Percentiles rank a stretch among this genome's conserved stretches.
Conservation (phyloP, 2,888 invertebrate genomes). For the Tanypteryx hageni region DNA sequence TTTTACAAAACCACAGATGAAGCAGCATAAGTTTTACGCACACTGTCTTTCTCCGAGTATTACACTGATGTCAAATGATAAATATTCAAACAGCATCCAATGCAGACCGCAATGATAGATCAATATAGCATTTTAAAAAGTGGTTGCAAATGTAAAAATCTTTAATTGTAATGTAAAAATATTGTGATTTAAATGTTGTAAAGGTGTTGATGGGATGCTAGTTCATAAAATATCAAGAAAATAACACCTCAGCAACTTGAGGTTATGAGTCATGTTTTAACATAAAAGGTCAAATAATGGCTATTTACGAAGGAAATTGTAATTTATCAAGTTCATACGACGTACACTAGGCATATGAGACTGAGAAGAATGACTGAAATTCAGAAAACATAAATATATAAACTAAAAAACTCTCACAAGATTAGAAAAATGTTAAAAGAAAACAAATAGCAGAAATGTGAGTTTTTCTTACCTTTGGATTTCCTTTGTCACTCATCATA, state of each 20-base stretch:
- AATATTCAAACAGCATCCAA: too few relatives aligned
- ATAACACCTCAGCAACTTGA: neutral
- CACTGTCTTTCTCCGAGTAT: too few relatives aligned
- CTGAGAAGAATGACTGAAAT: neutral
- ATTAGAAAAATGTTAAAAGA: neutral
- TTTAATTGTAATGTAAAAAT: too few relatives aligned
- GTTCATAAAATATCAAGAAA: neutral
- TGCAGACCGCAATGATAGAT: too few relatives aligned
- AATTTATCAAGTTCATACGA: neutral
- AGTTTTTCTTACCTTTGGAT: slow-evolving; percentile 5
- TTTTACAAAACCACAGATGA: too few relatives aligned
- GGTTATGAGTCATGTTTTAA: neutral
- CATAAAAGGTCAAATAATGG: neutral
- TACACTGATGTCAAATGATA: too few relatives aligned
- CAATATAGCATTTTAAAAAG: too few relatives aligned
- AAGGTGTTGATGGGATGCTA: neutral
- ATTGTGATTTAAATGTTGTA: too few relatives aligned
- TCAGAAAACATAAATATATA: neutral
- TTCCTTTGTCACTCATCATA: neutral
- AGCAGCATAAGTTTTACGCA: too few relatives aligned
- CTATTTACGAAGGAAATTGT: neutral
- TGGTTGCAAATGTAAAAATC: too few relatives aligned
- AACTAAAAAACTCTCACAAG: neutral
- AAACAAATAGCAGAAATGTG: neutral
- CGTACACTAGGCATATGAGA: too few relatives aligned